Percentiles rank a stretch among this genome's conserved stretches.
These are phyloP conservation scores for Montipora sp. DNA, from an alignment of 64 coral and sea anemone species.

Conservation along the genomic window DNA sequence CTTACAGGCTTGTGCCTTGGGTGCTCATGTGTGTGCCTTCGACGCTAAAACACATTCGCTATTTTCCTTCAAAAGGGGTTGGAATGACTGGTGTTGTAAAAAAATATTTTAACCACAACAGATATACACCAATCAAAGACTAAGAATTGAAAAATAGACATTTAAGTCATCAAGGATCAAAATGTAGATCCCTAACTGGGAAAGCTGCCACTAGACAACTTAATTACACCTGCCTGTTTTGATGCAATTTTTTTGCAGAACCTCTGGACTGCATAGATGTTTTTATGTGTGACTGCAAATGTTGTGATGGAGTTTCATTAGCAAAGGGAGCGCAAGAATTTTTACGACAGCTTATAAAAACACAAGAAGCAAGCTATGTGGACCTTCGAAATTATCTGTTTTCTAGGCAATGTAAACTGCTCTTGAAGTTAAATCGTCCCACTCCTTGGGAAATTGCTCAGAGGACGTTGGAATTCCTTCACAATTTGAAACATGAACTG, in stretches of 20 bases:
- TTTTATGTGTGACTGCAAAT: constrained; percentile 86
- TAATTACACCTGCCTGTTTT: too few relatives aligned
- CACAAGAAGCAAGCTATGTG: constrained; percentile 84
- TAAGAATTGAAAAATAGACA: too few relatives aligned
- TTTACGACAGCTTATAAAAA: constrained; percentile 73
- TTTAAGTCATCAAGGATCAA: too few relatives aligned
- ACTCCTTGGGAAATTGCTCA: constrained; percentile 87
- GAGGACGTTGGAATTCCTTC: constrained; percentile 90
- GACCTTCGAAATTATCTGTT: constrained; percentile 95
- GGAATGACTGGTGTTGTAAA: too few relatives aligned
- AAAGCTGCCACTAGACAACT: too few relatives aligned
- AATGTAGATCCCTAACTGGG: too few relatives aligned
- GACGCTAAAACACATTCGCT: too few relatives aligned
- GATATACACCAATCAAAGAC: too few relatives aligned
- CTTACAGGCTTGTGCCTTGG: too few relatives aligned
- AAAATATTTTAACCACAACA: too few relatives aligned
- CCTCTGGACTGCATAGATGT: constrained; percentile 73
- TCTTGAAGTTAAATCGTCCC: constrained; percentile 64
- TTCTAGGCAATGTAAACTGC: constrained; percentile 87
- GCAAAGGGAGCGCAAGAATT: constrained; percentile 60
- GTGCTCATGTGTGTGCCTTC: too few relatives aligned
- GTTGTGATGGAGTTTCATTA: constrained; percentile 89
- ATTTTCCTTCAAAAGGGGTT: too few relatives aligned
- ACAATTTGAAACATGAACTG: constrained; percentile 89
- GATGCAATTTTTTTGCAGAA: constrained; percentile 45